Evolutionary conservation across 2,113 vertebrate genomes (phyloP).

Genomic region (Drymodes brunneopygia): DNA sequence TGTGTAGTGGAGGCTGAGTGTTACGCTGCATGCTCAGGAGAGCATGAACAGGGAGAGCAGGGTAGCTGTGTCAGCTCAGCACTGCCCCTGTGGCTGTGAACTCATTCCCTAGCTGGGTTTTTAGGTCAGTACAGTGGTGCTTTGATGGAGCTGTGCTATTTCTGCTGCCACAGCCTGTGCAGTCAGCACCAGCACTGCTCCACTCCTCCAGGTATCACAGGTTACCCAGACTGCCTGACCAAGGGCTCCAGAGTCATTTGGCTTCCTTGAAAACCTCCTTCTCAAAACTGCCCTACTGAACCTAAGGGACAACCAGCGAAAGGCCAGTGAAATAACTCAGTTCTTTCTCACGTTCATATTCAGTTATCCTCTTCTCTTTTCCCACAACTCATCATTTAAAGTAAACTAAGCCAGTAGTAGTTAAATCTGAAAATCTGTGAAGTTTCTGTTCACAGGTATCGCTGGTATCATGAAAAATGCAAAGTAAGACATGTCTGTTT

Average conservation of each 20-base stretch:
- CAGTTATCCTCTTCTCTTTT: neutral
- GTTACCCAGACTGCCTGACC: neutral
- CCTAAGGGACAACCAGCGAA: neutral
- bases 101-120: neutral
- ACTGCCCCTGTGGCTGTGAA: neutral
- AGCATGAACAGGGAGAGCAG: neutral
- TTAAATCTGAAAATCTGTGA: slow-evolving; percentile 59
- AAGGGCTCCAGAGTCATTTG: neutral
- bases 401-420: slow-evolving; percentile 23
- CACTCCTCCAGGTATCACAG: accelerated
- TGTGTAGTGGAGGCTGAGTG: neutral
- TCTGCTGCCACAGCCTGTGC: neutral
- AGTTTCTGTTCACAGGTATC: slow-evolving; percentile 59
- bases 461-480: slow-evolving; percentile 51
- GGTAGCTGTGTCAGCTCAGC: neutral
- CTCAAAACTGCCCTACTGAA: neutral
- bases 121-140: neutral
- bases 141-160: neutral
- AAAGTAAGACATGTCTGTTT: slow-evolving; percentile 58
- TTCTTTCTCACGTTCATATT: neutral
- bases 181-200: neutral
- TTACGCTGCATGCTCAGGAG: neutral
- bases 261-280: neutral
- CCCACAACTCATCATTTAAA: neutral
- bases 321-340: neutral